phyloP scores from a whole-genome alignment of 2,888 invertebrate species.

The Dendrolimus houi region DNA sequence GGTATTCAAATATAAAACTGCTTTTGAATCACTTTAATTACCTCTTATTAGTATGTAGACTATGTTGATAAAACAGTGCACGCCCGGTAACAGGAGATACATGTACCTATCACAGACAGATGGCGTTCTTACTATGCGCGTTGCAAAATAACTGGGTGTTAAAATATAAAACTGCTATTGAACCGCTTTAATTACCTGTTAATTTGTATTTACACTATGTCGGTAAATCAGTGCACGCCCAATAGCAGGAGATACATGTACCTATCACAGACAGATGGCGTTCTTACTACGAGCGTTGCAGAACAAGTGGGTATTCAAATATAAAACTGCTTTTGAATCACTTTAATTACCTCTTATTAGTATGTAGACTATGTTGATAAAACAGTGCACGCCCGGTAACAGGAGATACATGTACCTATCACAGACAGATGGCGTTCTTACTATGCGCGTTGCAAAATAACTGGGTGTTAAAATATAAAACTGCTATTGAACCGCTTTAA shows the following conservation, averaged over 20 bases:
- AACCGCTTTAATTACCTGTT: no score
- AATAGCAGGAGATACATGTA: slow-evolving; percentile 53
- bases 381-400: no score
- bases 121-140: no score
- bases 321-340: no score
- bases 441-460: slow-evolving; percentile 44
- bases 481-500: no score
- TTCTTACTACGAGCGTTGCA: slow-evolving; percentile 56
- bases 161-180: no score
- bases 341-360: no score
- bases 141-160: slow-evolving; percentile 60
- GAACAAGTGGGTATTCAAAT: slow-evolving; percentile 48
- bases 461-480: slow-evolving; percentile 27
- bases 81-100: no score
- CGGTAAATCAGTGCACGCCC: slow-evolving; percentile 43
- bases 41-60: no score
- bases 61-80: neutral
- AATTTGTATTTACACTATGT: neutral
- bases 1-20: slow-evolving; percentile 14
- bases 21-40: no score
- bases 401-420: slow-evolving; percentile 9
- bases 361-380: neutral
- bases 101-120: slow-evolving; percentile 9
- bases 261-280: slow-evolving; percentile 49
- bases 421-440: no score